A percentile compares a stretch with the other conserved stretches of the same genome.
These are phyloP conservation scores for Peromyscus maniculatus DNA, from an alignment of 2,113 vertebrate genomes.

Conservation along the genomic window DNA sequence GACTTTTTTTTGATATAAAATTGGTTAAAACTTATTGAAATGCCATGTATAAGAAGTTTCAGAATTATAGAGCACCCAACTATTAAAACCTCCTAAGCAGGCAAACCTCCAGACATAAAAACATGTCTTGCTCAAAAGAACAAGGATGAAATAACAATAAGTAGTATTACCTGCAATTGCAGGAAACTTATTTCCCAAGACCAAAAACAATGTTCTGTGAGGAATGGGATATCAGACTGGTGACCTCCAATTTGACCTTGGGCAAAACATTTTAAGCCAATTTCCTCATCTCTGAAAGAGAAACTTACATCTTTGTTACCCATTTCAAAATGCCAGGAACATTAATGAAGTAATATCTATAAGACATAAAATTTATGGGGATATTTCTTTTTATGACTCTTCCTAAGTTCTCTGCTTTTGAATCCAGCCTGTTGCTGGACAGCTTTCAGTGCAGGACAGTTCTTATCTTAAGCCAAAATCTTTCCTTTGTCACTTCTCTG, in stretches of 20 bases:
- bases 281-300: constrained; percentile 61
- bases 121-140: constrained; percentile 39
- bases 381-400: constrained; percentile 61
- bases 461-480: constrained; percentile 23
- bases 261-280: constrained; percentile 50
- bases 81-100: constrained; percentile 24
- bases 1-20: constrained; percentile 58
- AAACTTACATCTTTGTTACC: constrained; percentile 26
- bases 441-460: background rate
- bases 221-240: constrained; percentile 33
- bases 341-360: constrained; percentile 55
- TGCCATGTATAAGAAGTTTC: constrained; percentile 30
- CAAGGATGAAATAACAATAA: constrained; percentile 50
- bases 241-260: constrained; percentile 38
- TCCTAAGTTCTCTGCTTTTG: constrained; percentile 38
- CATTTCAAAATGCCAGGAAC: constrained; percentile 64
- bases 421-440: background rate
- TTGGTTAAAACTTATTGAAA: constrained; percentile 61
- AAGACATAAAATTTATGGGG: constrained; percentile 48
- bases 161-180: background rate
- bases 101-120: constrained; percentile 28
- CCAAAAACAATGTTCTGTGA: constrained; percentile 23
- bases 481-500: background rate
- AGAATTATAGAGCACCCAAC: constrained; percentile 33
- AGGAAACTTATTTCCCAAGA: constrained; percentile 53